Base-by-base conservation (phyloP, 2,888 invertebrate species). In the Xanthorhoe spadicearia region DNA sequence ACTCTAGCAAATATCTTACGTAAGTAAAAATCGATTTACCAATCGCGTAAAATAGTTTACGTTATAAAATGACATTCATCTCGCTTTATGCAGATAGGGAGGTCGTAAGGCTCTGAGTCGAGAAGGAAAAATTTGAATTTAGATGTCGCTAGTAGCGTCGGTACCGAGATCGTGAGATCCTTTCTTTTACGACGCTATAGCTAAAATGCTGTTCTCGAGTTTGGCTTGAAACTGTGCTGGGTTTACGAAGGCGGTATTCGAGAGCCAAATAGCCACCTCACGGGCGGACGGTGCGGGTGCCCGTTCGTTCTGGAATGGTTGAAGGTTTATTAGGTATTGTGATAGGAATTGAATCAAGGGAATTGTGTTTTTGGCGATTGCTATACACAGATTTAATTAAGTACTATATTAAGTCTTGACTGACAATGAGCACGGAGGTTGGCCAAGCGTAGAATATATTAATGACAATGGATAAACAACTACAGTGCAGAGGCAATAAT, bases 51-150 rank as follows among this genome's bases (percentile, higher is more conserved):
- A 83, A 83, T 85, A 84, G 85, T 83, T 80, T 72, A 82, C 77
- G 82, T 83, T 85, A 85, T 85, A 85, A 86, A 88, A 87, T 86
- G 82, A 83, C 88, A 85, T 88, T 87, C 84, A 86, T 89, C 84
- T 85, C 75, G 80, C 78, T 86, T 86, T 86, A 88, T 86, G 86
- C 86, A 86, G 84, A 86, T 84, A 81, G 76, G 75, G 77, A 78
- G 81, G 83, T 84, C 84, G 86, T 84, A 83, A 85, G 82, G 83
- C 82, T 80, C 79, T 74, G 80, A 79, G 80, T 76, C 72, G 81
- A 78, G 81, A 81, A 68, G 82, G 85, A 88, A 88, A 90, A 90
- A 91, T 90, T 92, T 91, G 88, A 92, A 91, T 91, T 89, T 89
- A 89, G 88, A 89, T 88, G 88, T 89, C 83, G 81, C 85, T 77